Base-by-base conservation (phyloP, 2,888 invertebrate genomes). In the Himalopsyche tibetana region DNA sequence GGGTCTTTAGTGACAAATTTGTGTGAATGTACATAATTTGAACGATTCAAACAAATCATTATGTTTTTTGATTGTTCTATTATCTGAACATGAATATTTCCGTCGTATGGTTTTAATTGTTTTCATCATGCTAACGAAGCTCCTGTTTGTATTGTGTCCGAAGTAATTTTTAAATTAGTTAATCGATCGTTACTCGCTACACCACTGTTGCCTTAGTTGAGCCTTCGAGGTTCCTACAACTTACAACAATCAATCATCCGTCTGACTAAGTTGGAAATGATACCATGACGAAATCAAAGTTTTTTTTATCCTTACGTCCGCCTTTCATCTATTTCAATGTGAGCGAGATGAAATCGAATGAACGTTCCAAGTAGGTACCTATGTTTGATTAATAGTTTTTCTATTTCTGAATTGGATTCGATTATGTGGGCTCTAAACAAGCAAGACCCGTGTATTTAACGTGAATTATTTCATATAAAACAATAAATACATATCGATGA, bases 241-340 rank as follows among this genome's bases (percentile, higher is more conserved):
- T 74, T 74, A 36, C 74, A 28, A 36, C 74, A 28, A 74, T 74
- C 74, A 74, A 74, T 74, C 74, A 74, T 74, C 74, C 74, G 74
- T 74, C 74, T 74, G 74, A 38, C 74, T 74, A 74, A 74, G 36
- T 74, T 74, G 74, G 74, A 74, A 74, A 36, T 74, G 74, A 74
- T 74, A 74, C 74, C 38, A 74, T 74, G 74, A 74, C 74, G 74
- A 74, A 74, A 74, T 74, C 74, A 74, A 74, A 74, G 38, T 74
- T 74, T 74, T 45, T 63, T 63, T 74, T 74, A 74, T 74, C 74
- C 38, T 19, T 38, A 74, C 74, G 74, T 74, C 74, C 74, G 74
- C 74, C 74, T 74, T 74, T 36, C 36, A 74, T 36, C 74, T 74
- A 74, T 74, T 74, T 74, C 74, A 74, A 74, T 74, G 74, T 74